Base-by-base conservation (phyloP, 2,888 invertebrate species). In the Diarsia mendica region DNA sequence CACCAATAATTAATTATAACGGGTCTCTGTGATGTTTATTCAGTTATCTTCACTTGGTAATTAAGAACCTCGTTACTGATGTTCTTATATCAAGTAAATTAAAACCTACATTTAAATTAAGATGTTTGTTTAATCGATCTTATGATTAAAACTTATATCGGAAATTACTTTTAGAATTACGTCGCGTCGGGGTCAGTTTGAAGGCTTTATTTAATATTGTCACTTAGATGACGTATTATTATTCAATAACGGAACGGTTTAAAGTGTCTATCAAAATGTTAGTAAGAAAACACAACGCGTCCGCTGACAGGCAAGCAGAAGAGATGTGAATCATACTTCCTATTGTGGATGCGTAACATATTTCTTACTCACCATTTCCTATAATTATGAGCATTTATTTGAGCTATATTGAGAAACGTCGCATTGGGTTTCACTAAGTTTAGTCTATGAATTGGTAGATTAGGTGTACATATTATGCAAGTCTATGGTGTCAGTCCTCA, bases 321-420 rank as follows among this genome's bases (percentile, higher is more conserved):
- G 75, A 78, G 53, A 51, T 80, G 82, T 92, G 92, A 92, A 77
- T 92, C 92, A 91, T 82, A 83, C 89, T 91, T 93, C 93, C 92
- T 89, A 85, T 84, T 69, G 76, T 75, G 72, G 80, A 87, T 91
- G 92, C 90, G 91, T 92, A 91, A 93, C 89, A 85, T 15, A 69
- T 85, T 85, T 88, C 86, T 92, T 92, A 93, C 90, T 93, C 93
- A 93, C 77, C 87, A 83, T 86, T 88, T 89, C 86, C 88, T 90
- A 87, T 89, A 90, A 90, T 86, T 88, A 89, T 82, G 85, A 88
- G 65, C 75, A 81, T 83, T 85, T 86, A 79, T 82, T 80, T 63
- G 65, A 82, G 83, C 80, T 77, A 74, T 70, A 75, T 67, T 63
- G 53, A 72, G 76, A 68, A 72, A 73, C n/a, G 28, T 28, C 5